A percentile compares a stretch with the other conserved stretches of the same genome.
Evolutionary conservation across 1,140 invertebrate species (phyloP).

Genomic region (Bombus difficillimus): DNA sequence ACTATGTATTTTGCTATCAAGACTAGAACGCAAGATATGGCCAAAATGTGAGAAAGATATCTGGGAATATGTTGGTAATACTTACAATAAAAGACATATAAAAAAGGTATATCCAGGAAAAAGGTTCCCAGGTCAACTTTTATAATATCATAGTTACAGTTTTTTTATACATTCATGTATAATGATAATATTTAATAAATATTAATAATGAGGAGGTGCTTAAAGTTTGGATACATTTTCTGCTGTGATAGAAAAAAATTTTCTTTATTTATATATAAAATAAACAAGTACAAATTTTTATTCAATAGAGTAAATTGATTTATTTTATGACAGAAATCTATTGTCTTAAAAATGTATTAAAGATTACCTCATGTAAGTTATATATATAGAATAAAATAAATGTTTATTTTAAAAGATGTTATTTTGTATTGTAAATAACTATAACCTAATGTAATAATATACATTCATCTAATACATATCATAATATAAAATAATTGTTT

Average conservation of each 20-base stretch:
- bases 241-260: neutral
- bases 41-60: slow-evolving; percentile 32
- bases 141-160: neutral
- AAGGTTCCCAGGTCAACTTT: neutral
- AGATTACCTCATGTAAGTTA: neutral
- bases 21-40: slow-evolving; percentile 52
- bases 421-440: neutral
- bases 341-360: slow-evolving; percentile 23
- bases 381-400: neutral
- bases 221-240: neutral
- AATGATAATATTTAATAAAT: neutral
- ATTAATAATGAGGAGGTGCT: neutral
- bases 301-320: neutral
- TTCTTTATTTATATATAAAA: neutral
- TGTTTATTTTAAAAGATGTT: neutral
- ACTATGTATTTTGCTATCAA: slow-evolving; percentile 32
- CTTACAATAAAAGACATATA: slow-evolving; percentile 18
- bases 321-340: neutral
- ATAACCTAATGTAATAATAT: neutral
- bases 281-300: neutral
- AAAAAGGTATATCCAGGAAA: slow-evolving; percentile 58
- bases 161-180: slow-evolving; percentile 6
- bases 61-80: slow-evolving; percentile 43
- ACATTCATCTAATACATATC: neutral
- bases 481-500: slow-evolving; percentile 15